Percentiles rank a stretch among this genome's conserved stretches.
Evolutionary conservation across 2,797 vertebrate genomes (phyloP).

Genomic region (Sorex maritimensis): DNA sequence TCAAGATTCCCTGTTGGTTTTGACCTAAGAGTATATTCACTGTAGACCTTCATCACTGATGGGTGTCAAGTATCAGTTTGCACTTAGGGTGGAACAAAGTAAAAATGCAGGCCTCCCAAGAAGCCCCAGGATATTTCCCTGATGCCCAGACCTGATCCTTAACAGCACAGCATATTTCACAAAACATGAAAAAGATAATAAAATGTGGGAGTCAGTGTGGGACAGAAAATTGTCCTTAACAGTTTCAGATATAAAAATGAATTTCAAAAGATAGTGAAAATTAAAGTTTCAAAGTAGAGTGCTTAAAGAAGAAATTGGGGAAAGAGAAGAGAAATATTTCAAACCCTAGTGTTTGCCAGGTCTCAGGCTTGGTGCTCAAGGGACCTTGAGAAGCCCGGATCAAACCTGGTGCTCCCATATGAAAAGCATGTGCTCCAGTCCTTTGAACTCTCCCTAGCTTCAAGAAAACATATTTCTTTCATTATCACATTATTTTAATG

Average conservation of each 20-base stretch:
- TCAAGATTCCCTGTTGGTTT: conserved; percentile 11
- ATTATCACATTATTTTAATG: conserved; percentile 58
- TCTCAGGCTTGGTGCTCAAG: too few relatives aligned
- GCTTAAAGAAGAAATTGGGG: conserved; percentile 74
- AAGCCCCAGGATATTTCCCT: conserved; percentile 2
- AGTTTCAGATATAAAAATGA: conserved; percentile 21
- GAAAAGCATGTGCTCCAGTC: too few relatives aligned
- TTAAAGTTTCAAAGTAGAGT: conserved; percentile 58
- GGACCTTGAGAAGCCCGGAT: too few relatives aligned
- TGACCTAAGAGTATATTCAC: conserved; percentile 33
- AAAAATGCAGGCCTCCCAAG: background rate
- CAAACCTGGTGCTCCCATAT: too few relatives aligned
- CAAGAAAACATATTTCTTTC: conserved; percentile 61
- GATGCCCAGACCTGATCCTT: background rate
- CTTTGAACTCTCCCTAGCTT: too few relatives aligned
- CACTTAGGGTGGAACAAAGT: background rate
- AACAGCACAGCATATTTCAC: conserved; percentile 16
- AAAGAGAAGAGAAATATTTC: conserved; percentile 58
- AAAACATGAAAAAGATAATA: conserved; percentile 74
- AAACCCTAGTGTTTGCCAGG: conserved; percentile 68
- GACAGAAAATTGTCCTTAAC: conserved; percentile 28
- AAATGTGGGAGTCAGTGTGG: background rate
- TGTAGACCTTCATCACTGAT: conserved; percentile 22
- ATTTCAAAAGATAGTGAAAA: conserved; percentile 68
- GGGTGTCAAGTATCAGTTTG: conserved; percentile 13